Evolutionary conservation across 1,140 invertebrate genomes (phyloP), one percentile per base, ranked within the genome.

Genomic region (Pristionchus pacificus): DNA sequence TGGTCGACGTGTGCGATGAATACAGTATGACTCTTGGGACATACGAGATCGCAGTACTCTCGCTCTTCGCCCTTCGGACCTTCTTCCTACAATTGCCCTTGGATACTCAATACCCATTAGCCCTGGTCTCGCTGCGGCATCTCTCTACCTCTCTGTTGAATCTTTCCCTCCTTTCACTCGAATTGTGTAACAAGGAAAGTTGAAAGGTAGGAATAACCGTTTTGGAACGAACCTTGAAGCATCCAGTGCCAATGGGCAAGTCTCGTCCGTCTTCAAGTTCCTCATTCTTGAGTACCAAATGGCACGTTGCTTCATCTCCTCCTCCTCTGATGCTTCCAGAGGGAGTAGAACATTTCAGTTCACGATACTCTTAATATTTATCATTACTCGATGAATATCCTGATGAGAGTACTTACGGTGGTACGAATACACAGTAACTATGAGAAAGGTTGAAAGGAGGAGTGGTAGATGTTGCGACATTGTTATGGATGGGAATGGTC

Each of bases 201-300:
- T 10, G 6, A 6, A 25, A 2, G 29, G 6, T 14, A 24, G 14
- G 15, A 63, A 15, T 13, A 49, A 28, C 15, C 1, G 32, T 75
- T 28, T 10, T 49, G 13, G 2, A n/a, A 24, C 58, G n/a, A 67
- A 74, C 71, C 74, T 74, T 77, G 60, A 65, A 82, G 68, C 82
- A 84, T n/a, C 80, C 80, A 71, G 83, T 77, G 33, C 82, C 82
- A 60, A 80, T 83, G 24, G 80, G 77, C 19, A 83, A 82, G 19
- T 80, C 80, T 30, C 80, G 63, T 31, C 80, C 80, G 13, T 82
- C 74, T 19, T 70, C 63, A 55, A 83, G 75, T 29, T 70, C 70
- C 65, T 82, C 80, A 30, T 82, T 82, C 63, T 82, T 82, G 59
- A 82, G 75, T 32, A 84, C 81, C 72, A 84, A 77, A 62, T 84